Conservation (phyloP, 2,797 vertebrate species). For the Xyrichtys novacula region DNA sequence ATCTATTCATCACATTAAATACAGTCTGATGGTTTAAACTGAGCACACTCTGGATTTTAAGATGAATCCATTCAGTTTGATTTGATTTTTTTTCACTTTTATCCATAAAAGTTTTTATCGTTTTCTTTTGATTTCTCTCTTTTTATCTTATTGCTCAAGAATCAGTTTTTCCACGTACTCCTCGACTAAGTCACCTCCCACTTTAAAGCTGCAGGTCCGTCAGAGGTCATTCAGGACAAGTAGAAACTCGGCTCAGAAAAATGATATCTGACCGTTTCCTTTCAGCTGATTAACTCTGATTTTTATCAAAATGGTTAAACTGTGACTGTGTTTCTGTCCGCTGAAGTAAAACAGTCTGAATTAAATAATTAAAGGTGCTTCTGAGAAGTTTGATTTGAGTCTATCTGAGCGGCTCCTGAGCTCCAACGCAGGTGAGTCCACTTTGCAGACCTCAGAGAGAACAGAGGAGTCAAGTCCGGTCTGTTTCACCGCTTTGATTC, state of each 20-base stretch:
- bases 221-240: not conserved
- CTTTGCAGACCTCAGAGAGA: not conserved
- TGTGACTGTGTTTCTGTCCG: not conserved
- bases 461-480: not conserved
- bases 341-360: not conserved
- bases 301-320: not conserved
- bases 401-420: slow-evolving; percentile 12
- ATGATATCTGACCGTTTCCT: not conserved
- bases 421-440: not conserved
- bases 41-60: not conserved
- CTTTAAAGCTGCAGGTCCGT: not conserved
- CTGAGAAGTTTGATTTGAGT: slow-evolving; percentile 9
- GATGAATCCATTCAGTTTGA: not conserved
- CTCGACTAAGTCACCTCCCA: not conserved
- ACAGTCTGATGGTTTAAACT: no score
- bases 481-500: slow-evolving; percentile 7
- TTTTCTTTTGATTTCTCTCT: not conserved
- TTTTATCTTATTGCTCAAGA: slow-evolving; percentile 27
- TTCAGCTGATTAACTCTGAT: not conserved
- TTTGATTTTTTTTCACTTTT: no score
- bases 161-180: not conserved
- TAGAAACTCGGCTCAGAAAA: not conserved
- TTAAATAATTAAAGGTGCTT: slow-evolving; percentile 49
- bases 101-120: slow-evolving; percentile 6
- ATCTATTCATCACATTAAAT: not conserved